A percentile compares a stretch with the other conserved stretches of the same genome.
Evolutionary conservation across 2,888 invertebrate genomes (phyloP).

Genomic region (Cantharis rustica): DNA sequence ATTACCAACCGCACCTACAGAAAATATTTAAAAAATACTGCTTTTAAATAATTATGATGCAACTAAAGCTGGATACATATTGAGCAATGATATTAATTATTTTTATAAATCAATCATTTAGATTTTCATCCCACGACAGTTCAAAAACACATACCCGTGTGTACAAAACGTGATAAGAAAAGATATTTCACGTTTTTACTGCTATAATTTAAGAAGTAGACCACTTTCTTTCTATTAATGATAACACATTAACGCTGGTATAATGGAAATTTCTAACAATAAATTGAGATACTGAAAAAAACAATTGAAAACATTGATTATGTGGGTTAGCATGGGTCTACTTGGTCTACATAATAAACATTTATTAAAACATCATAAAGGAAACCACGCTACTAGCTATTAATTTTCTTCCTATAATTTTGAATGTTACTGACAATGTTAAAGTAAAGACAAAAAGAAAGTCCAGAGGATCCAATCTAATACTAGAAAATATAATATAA

Average conservation of each 20-base stretch:
- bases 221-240: background rate
- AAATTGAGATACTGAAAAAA: background rate
- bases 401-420: no score
- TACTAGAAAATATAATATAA: no score
- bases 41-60: no score
- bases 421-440: no score
- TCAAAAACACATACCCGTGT: background rate
- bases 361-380: background rate
- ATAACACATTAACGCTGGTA: background rate
- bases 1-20: no score
- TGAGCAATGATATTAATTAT: no score
- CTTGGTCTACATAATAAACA: background rate
- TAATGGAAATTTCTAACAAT: background rate
- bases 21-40: background rate
- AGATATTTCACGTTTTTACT: background rate
- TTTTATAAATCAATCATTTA: background rate
- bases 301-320: background rate
- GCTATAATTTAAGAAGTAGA: background rate
- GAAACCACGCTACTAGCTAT: background rate
- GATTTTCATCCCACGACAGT: background rate
- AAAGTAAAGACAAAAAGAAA: no score
- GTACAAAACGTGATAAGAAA: background rate
- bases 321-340: background rate
- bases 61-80: no score
- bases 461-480: no score